A percentile compares a stretch with the other conserved stretches of the same genome.
Evolutionary conservation across 92 coral and sea anemone species (phyloP).

Genomic region (Scolanthus callimorphus): DNA sequence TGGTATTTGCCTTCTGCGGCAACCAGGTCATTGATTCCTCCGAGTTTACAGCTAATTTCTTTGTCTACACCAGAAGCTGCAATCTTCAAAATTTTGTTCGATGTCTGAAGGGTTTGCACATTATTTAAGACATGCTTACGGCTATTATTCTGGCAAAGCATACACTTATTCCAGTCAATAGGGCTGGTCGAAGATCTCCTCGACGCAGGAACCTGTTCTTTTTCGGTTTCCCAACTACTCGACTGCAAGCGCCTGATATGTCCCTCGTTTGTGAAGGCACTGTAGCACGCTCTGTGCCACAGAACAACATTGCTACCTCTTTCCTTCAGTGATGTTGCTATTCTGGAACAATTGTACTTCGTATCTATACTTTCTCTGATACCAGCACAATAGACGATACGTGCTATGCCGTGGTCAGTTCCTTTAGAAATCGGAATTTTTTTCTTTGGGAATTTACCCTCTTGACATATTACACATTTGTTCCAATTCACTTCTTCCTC

Average conservation of each 20-base stretch:
- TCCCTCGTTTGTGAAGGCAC: constrained; percentile 42
- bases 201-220: background rate
- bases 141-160: too few relatives aligned
- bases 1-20: constrained; percentile 59
- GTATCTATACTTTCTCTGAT: constrained; percentile 45
- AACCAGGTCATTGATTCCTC: constrained; percentile 37
- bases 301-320: constrained; percentile 22
- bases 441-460: constrained; percentile 46
- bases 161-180: constrained; percentile 7
- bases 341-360: too few relatives aligned
- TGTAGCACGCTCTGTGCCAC: constrained; percentile 55
- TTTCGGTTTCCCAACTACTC: background rate
- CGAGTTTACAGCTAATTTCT: constrained; percentile 32
- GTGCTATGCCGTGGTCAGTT: constrained; percentile 30
- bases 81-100: constrained; percentile 17
- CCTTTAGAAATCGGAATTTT: constrained; percentile 56
- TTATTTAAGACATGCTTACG: constrained; percentile 36
- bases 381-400: constrained; percentile 52
- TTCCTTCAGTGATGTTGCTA: too few relatives aligned
- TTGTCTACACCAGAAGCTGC: constrained; percentile 9
- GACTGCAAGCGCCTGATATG: constrained; percentile 31
- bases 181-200: constrained; percentile 8
- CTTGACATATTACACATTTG: constrained; percentile 46
- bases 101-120: constrained; percentile 46
- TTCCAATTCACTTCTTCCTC: too few relatives aligned